A percentile compares a stretch with the other conserved stretches of the same genome.
Conservation (phyloP, 1,140 invertebrate genomes). For the Aphaenogaster floridana region DNA sequence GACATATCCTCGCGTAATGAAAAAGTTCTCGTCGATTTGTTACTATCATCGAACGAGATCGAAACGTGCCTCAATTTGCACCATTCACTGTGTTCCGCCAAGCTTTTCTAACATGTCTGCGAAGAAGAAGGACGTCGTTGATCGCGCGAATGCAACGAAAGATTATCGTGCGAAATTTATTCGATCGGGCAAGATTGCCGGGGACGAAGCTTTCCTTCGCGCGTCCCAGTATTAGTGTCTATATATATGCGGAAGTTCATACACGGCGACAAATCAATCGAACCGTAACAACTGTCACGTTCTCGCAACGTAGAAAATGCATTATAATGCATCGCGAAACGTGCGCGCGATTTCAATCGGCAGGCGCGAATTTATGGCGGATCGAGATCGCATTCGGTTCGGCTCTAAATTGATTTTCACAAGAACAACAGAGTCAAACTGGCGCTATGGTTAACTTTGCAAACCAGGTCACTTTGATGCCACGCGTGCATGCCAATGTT, state of each 20-base stretch:
- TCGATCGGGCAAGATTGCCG: slow-evolving; percentile 43
- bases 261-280: slow-evolving; percentile 77
- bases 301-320: slow-evolving; percentile 75
- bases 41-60: slow-evolving; percentile 34
- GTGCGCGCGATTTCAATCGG: slow-evolving; percentile 78
- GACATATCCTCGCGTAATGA: slow-evolving; percentile 23
- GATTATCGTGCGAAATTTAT: slow-evolving; percentile 73
- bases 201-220: not conserved
- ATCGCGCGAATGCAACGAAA: slow-evolving; percentile 49
- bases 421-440: slow-evolving; percentile 63
- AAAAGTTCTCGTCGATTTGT: slow-evolving; percentile 42
- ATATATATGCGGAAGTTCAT: not conserved
- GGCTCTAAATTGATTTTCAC: slow-evolving; percentile 71
- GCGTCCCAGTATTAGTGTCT: slow-evolving; percentile 1
- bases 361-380: slow-evolving; percentile 74
- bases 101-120: slow-evolving; percentile 24
- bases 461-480: slow-evolving; percentile 18
- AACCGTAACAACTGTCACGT: slow-evolving; percentile 77
- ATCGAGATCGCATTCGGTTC: slow-evolving; percentile 65
- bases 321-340: slow-evolving; percentile 79
- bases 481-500: not conserved
- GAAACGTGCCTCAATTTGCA: slow-evolving; percentile 47
- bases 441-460: slow-evolving; percentile 29
- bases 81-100: slow-evolving; percentile 29
- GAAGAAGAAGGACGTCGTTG: slow-evolving; percentile 20